Conservation (phyloP, 2,888 invertebrate genomes). For the Apantesis nais region DNA sequence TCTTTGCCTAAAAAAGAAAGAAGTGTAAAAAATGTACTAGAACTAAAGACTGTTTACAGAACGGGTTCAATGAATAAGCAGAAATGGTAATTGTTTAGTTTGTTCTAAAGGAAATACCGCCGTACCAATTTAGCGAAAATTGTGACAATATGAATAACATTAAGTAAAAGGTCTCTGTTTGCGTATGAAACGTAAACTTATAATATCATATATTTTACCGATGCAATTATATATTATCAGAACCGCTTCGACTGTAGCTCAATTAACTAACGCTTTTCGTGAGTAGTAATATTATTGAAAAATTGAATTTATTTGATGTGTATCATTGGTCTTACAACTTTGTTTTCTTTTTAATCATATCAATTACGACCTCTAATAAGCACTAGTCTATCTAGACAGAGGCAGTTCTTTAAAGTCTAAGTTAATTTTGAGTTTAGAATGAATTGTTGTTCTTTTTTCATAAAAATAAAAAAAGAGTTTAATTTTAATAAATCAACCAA, state of each 20-base stretch:
- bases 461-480: too few relatives aligned
- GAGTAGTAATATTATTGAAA: neutral
- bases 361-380: too few relatives aligned
- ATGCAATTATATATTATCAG: constrained; percentile 4
- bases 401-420: too few relatives aligned
- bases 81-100: neutral
- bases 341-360: too few relatives aligned
- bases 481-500: too few relatives aligned
- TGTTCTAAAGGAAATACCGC: neutral
- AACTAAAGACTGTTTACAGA: neutral
- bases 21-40: neutral
- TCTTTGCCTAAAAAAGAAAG: neutral
- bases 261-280: neutral
- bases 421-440: neutral
- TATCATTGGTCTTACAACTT: neutral
- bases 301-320: neutral
- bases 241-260: constrained; percentile 1
- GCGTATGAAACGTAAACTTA: constrained; percentile 1
- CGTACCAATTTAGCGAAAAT: neutral
- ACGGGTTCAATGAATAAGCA: neutral
- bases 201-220: constrained; percentile 7
- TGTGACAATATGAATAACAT: neutral
- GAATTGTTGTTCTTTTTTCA: neutral
- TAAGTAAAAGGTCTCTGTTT: neutral
- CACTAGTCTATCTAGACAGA: too few relatives aligned